Evolutionary conservation across 1,140 invertebrate genomes (phyloP).

Genomic region (Trichoplusia ni): DNA sequence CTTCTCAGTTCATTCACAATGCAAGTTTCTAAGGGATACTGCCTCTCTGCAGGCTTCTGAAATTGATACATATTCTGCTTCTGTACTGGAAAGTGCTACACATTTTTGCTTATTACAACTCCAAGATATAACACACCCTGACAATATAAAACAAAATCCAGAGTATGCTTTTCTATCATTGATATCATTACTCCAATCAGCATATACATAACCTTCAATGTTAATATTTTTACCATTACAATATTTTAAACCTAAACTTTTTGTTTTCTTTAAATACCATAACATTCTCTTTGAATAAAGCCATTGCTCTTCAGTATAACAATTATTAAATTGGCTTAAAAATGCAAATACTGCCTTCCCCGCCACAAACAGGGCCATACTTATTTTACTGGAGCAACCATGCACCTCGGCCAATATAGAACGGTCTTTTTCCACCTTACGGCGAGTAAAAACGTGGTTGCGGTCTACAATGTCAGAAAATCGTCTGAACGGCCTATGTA

Average conservation of each 20-base stretch:
- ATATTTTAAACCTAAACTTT: conserved; percentile 26
- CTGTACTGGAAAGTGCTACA: too few species aligned
- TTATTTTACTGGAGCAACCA: neutral
- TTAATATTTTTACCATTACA: conserved; percentile 7
- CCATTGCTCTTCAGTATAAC: conserved; percentile 30
- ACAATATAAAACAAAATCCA: conserved; percentile 51
- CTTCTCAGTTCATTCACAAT: too few species aligned
- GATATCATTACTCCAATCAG: conserved; percentile 62
- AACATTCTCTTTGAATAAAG: conserved; percentile 31
- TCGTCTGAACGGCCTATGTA: neutral
- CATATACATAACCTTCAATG: conserved; percentile 52
- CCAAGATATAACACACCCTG: conserved; percentile 42
- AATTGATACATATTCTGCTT: too few species aligned
- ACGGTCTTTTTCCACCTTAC: conserved; percentile 23
- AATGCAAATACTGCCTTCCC: neutral
- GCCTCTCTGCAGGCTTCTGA: too few species aligned
- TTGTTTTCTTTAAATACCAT: conserved; percentile 32
- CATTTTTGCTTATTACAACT: too few species aligned
- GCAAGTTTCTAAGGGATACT: too few species aligned
- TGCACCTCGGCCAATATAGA: conserved; percentile 12
- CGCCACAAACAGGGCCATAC: neutral
- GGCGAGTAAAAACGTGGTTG: conserved; percentile 24
- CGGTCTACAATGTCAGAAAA: conserved; percentile 23
- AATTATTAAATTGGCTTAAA: conserved; percentile 36
- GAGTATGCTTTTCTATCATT: conserved; percentile 60